A percentile compares a stretch with the other conserved stretches of the same genome.
These are phyloP conservation scores for Luperina testacea DNA, from an alignment of 2,888 invertebrate genomes.

Conservation along the genomic window DNA sequence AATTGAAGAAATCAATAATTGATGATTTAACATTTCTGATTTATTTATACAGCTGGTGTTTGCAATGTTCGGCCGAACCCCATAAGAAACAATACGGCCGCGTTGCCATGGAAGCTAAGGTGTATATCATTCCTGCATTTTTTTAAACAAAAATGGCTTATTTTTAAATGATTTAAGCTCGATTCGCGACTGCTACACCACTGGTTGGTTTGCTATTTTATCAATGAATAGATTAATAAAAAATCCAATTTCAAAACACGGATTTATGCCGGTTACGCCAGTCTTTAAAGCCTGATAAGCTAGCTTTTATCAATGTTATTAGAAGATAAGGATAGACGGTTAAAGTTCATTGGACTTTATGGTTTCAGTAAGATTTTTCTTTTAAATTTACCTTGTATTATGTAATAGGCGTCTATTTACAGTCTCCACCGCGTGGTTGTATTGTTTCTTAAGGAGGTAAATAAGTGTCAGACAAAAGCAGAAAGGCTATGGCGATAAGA, in stretches of 20 bases:
- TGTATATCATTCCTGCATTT: conserved; percentile 78
- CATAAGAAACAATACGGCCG: conserved; percentile 80
- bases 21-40: conserved; percentile 66
- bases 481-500: not conserved
- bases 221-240: conserved; percentile 5
- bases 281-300: conserved; percentile 14
- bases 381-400: not conserved
- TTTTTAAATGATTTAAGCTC: conserved; percentile 8
- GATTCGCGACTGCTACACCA: conserved; percentile 9
- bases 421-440: conserved; percentile 70
- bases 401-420: conserved; percentile 35
- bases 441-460: conserved; percentile 79
- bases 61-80: conserved; percentile 70
- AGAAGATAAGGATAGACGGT: conserved; percentile 36
- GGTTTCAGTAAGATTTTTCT: not conserved
- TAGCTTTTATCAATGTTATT: conserved; percentile 23
- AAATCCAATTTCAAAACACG: not conserved
- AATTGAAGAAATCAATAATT: conserved; percentile 44
- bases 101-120: conserved; percentile 76
- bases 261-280: conserved; percentile 8
- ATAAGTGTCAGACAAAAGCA: conserved; percentile 1
- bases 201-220: conserved; percentile 3
- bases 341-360: conserved; percentile 37
- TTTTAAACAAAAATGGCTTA: conserved; percentile 22
- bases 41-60: conserved; percentile 79